Evolutionary conservation across 2,113 vertebrate genomes (phyloP).

Genomic region (Halcyon senegalensis): DNA sequence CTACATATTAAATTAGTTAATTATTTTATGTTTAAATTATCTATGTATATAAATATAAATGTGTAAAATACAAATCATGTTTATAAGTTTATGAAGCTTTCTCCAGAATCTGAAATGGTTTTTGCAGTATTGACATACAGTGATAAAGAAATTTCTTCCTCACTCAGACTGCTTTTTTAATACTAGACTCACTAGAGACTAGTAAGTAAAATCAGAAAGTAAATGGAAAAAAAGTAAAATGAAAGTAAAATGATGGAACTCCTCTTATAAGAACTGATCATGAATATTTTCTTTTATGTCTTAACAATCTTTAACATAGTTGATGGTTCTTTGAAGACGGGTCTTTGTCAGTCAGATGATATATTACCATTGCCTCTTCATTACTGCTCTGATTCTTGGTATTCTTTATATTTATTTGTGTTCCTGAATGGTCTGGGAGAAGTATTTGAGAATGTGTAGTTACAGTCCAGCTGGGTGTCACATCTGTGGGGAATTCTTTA

Average conservation of each 20-base stretch:
- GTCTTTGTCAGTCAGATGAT: background rate
- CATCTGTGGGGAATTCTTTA: background rate
- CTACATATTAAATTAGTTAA: background rate
- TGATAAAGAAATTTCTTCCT: background rate
- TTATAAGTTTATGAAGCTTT: background rate
- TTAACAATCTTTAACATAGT: background rate
- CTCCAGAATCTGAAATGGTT: background rate
- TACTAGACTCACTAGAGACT: background rate
- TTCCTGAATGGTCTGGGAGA: background rate
- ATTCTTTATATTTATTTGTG: background rate
- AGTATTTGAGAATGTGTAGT: background rate
- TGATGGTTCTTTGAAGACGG: background rate
- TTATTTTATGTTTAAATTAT: background rate
- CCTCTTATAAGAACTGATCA: background rate
- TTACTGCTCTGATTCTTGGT: background rate
- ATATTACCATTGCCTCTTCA: background rate
- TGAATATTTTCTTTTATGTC: background rate
- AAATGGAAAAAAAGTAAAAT: background rate
- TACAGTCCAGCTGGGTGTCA: background rate
- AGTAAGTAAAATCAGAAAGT: background rate
- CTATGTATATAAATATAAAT: background rate
- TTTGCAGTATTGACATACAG: background rate
- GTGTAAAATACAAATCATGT: background rate
- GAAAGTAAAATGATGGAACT: background rate
- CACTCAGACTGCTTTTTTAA: background rate